Evolutionary conservation across 1,140 invertebrate genomes (phyloP).

Genomic region (Aporrectodea caliginosa): DNA sequence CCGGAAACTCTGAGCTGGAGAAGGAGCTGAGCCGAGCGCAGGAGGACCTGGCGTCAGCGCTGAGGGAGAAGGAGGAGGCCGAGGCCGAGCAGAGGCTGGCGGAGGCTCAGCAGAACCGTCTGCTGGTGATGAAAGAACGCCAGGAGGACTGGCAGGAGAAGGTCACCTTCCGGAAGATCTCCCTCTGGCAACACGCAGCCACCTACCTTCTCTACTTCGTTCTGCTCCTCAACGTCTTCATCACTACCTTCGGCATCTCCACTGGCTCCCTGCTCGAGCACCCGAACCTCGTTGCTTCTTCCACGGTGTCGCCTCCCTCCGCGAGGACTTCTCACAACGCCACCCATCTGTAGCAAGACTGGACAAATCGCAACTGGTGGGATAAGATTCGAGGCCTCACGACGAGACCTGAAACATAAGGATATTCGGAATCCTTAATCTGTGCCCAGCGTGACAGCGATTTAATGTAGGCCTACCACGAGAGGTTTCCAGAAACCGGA

Average conservation of each 20-base stretch:
- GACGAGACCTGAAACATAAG: too few relatives aligned
- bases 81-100: conserved; percentile 33
- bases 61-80: conserved; percentile 32
- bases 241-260: conserved; percentile 36
- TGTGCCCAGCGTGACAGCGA: too few relatives aligned
- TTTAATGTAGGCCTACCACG: too few relatives aligned
- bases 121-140: conserved; percentile 32
- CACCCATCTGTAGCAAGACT: background rate
- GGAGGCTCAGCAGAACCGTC: conserved; percentile 32
- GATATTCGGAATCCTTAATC: too few relatives aligned
- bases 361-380: too few relatives aligned
- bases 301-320: too few relatives aligned
- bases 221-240: conserved; percentile 35
- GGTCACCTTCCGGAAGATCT: conserved; percentile 31
- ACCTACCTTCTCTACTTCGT: conserved; percentile 35
- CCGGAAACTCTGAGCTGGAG: conserved; percentile 14
- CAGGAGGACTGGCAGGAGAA: conserved; percentile 31
- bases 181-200: conserved; percentile 35
- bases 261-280: conserved; percentile 13
- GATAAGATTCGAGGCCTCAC: too few relatives aligned
- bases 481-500: too few relatives aligned
- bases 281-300: background rate
- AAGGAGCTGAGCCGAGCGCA: conserved; percentile 13
- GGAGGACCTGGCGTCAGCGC: conserved; percentile 24
- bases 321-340: background rate